Evolutionary conservation across 2,113 vertebrate genomes (phyloP).

Genomic region (Furnarius figulus): DNA sequence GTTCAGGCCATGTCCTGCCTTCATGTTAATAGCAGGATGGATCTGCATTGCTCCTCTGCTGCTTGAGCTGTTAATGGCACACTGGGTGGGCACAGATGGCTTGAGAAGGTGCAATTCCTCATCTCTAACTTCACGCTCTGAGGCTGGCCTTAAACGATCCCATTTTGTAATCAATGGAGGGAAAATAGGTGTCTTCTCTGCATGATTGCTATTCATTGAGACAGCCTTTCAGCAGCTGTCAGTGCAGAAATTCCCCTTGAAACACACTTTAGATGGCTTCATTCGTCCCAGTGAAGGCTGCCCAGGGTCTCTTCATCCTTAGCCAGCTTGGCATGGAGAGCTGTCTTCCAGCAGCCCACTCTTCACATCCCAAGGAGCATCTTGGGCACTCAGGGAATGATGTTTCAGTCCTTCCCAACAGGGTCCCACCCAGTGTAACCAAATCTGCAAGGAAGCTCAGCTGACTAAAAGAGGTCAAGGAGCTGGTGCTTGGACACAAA

Average conservation of each 20-base stretch:
- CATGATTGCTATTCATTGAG: background rate
- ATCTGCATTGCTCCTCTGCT: background rate
- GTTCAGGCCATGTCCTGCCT: background rate
- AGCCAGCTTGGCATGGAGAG: background rate
- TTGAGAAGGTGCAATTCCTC: background rate
- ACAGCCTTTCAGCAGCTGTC: background rate
- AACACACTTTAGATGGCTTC: background rate
- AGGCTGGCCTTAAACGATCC: background rate
- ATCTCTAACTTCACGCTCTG: background rate
- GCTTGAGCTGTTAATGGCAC: background rate
- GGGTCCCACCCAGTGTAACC: background rate
- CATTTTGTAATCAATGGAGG: background rate
- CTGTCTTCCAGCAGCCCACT: background rate
- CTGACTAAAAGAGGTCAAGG: background rate
- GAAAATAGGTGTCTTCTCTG: background rate
- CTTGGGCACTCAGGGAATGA: background rate
- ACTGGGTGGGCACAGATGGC: background rate
- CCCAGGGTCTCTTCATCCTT: background rate
- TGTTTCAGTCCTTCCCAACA: background rate
- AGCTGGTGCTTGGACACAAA: background rate
- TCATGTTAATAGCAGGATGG: background rate
- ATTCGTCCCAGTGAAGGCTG: background rate
- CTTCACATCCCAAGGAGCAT: background rate
- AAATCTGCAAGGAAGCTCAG: accelerated
- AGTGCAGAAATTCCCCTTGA: background rate